Evolutionary conservation across 1,140 invertebrate genomes (phyloP).

Genomic region (Listronotus oregonensis): DNA sequence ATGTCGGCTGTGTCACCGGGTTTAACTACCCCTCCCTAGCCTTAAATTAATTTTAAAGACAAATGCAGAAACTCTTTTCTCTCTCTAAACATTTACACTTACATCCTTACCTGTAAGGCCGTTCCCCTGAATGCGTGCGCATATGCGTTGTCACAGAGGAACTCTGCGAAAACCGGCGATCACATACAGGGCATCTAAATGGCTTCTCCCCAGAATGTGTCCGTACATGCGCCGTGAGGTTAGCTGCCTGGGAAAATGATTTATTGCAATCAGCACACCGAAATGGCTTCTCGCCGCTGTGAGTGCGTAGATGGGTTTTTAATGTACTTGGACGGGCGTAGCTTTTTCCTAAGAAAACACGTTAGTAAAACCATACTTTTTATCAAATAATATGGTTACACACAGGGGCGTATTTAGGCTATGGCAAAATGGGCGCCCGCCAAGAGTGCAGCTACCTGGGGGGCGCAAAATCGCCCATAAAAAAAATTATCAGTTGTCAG

Average conservation of each 20-base stretch:
- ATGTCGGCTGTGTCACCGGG: too few species aligned
- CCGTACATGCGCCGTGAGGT: constrained; percentile 73
- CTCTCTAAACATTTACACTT: too few species aligned
- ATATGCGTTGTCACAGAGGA: constrained; percentile 96
- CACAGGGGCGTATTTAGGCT: too few species aligned
- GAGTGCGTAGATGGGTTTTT: constrained; percentile 95
- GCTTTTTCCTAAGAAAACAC: constrained; percentile 73
- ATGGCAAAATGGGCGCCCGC: too few species aligned
- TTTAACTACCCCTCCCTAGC: too few species aligned
- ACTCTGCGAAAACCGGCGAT: constrained; percentile 92
- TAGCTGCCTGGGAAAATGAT: constrained; percentile 75
- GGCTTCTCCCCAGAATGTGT: constrained; percentile 89
- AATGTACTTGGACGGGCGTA: constrained; percentile 94
- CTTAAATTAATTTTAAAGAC: too few species aligned
- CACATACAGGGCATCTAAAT: constrained; percentile 93
- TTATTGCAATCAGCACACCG: constrained; percentile 82
- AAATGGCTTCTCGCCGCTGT: constrained; percentile 96
- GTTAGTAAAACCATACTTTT: too few species aligned
- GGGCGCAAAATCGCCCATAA: too few species aligned
- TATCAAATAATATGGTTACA: too few species aligned
- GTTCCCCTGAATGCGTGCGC: constrained; percentile 83
- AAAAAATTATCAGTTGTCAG: too few species aligned
- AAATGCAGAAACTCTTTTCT: too few species aligned
- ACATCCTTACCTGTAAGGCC: constrained; percentile 78
- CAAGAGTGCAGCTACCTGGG: too few species aligned